Conservation (phyloP, 2,113 vertebrate genomes). For the Tetraodon nigroviridis region DNA sequence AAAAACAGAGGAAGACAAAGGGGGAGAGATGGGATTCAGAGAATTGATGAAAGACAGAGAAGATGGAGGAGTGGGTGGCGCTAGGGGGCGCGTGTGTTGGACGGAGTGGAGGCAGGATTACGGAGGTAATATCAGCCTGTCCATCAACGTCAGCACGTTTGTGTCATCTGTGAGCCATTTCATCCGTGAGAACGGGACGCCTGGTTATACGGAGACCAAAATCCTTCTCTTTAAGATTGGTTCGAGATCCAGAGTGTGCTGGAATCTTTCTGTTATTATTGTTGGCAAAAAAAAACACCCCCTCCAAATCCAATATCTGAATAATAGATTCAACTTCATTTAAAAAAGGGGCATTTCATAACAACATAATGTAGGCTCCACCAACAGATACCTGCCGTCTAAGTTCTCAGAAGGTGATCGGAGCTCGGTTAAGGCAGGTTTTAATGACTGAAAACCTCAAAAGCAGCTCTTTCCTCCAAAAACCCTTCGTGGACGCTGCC, state of each 20-base stretch:
- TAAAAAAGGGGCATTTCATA: too few species aligned
- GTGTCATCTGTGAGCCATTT: constrained; percentile 65
- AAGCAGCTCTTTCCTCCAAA: constrained; percentile 2
- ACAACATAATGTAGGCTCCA: too few species aligned
- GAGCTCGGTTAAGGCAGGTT: constrained; percentile 29
- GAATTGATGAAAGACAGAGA: constrained; percentile 13
- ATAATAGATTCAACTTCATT: too few species aligned
- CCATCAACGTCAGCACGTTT: constrained; percentile 66
- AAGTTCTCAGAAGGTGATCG: constrained; percentile 20
- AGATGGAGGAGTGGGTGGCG: constrained; percentile 17
- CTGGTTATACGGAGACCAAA: constrained; percentile 34
- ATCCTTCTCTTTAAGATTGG: constrained; percentile 22
- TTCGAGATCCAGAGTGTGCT: constrained; percentile 15
- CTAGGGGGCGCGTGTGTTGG: constrained; percentile 10
- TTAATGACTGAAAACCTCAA: constrained; percentile 17
- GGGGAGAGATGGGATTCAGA: constrained; percentile 13
- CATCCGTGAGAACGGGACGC: constrained; percentile 57
- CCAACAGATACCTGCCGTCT: not conserved
- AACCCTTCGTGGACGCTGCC: constrained; percentile 2
- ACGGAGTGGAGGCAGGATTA: constrained; percentile 52
- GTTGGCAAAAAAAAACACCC: too few species aligned
- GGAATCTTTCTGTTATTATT: constrained; percentile 5
- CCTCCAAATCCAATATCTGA: too few species aligned
- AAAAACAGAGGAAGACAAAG: constrained; percentile 15
- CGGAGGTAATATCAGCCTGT: constrained; percentile 66